Percentiles rank a stretch among this genome's conserved stretches.
phyloP scores from a whole-genome alignment of 1,140 invertebrate species.

The Drosophila leontia region DNA sequence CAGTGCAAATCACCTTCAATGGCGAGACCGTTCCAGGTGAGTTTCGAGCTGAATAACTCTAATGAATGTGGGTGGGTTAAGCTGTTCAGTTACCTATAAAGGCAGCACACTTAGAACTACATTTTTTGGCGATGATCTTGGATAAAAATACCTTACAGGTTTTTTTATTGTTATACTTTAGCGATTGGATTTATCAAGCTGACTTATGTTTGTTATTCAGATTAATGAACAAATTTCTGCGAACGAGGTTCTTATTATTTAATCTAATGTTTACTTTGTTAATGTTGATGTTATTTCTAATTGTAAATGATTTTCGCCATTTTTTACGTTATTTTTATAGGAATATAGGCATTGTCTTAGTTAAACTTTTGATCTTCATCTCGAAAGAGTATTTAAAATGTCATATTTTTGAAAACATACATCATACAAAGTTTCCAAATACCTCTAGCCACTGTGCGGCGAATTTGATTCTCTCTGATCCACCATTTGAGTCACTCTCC shows the following conservation, averaged over 20 bases:
- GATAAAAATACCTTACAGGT: slow-evolving; percentile 1
- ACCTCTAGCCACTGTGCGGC: slow-evolving; percentile 58
- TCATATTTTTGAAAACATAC: neutral
- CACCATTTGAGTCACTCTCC: slow-evolving; percentile 3
- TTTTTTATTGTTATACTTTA: neutral
- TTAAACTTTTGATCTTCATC: neutral
- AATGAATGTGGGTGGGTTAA: slow-evolving; percentile 15
- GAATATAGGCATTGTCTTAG: neutral
- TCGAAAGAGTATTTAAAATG: neutral
- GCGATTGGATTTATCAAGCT: neutral
- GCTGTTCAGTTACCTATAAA: slow-evolving; percentile 23
- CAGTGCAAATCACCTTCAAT: slow-evolving; percentile 98
- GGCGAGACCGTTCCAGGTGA: slow-evolving; percentile 96
- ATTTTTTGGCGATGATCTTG: slow-evolving; percentile 29
- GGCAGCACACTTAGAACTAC: slow-evolving; percentile 24
- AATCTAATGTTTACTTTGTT: too few species aligned
- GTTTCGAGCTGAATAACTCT: slow-evolving; percentile 59
- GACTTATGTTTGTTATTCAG: neutral
- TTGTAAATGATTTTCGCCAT: neutral
- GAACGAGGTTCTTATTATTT: neutral
- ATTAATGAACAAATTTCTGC: neutral
- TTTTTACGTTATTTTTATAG: neutral
- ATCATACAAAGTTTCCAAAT: neutral
- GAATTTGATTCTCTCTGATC: slow-evolving; percentile 31
- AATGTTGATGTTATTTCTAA: neutral